phyloP scores from a whole-genome alignment of 1,140 invertebrate genomes.

The Drepana arcuata region DNA sequence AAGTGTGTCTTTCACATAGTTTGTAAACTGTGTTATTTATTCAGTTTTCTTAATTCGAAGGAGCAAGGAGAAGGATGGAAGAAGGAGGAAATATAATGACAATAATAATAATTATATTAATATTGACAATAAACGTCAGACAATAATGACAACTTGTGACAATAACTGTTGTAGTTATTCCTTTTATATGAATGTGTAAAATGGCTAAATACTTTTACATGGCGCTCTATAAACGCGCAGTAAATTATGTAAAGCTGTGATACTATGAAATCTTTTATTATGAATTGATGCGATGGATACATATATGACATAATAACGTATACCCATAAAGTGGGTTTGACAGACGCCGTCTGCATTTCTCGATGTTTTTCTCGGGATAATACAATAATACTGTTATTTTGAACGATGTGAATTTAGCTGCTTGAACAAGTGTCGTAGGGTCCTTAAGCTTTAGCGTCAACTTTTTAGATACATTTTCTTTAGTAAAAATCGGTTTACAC shows the following conservation, averaged over 20 bases:
- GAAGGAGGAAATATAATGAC: slow-evolving; percentile 12
- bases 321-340: slow-evolving; percentile 27
- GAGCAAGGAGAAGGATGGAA: too few species aligned
- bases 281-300: slow-evolving; percentile 20
- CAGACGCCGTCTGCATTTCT: slow-evolving; percentile 29
- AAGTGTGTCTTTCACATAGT: too few species aligned
- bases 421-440: slow-evolving; percentile 40
- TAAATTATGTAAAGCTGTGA: slow-evolving; percentile 53
- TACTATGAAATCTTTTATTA: slow-evolving; percentile 35
- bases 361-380: slow-evolving; percentile 48
- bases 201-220: slow-evolving; percentile 44
- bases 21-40: too few species aligned
- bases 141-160: background rate
- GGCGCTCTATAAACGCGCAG: slow-evolving; percentile 32
- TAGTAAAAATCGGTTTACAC: too few species aligned
- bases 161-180: background rate
- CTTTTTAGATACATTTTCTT: slow-evolving; percentile 46
- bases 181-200: background rate
- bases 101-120: slow-evolving; percentile 20
- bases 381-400: too few species aligned
- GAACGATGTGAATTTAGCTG: too few species aligned
- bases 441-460: slow-evolving; percentile 46
- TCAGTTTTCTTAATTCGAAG: too few species aligned
- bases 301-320: slow-evolving; percentile 23
- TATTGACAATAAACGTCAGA: slow-evolving; percentile 14